Conservation (phyloP, 2,888 invertebrate genomes). For the Agrotis segetum region DNA sequence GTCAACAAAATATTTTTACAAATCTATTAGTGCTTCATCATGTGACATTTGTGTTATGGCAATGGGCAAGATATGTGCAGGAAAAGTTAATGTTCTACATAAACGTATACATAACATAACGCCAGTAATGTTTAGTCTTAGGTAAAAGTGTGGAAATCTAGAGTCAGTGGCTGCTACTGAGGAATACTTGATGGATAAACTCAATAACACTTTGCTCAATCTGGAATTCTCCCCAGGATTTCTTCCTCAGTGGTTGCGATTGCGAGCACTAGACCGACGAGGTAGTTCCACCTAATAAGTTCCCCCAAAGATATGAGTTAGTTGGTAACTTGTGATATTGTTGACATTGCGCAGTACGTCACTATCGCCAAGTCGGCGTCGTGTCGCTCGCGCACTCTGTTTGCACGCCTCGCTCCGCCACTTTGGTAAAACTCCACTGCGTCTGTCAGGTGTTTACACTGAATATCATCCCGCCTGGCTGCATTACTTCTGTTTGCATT, state of each 20-base stretch:
- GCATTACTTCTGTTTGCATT: slow-evolving; percentile 73
- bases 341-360: slow-evolving; percentile 50
- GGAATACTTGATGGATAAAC: no score
- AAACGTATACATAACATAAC: no score
- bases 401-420: slow-evolving; percentile 73
- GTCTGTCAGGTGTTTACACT: slow-evolving; percentile 84
- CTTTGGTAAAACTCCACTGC: slow-evolving; percentile 79
- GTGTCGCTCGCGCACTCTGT: slow-evolving; percentile 67
- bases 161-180: no score
- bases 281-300: background rate
- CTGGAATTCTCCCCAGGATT: no score
- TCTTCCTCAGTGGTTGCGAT: no score
- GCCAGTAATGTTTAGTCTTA: no score
- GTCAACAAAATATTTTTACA: background rate
- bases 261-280: no score
- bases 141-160: no score
- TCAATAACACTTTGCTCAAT: no score
- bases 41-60: background rate
- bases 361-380: slow-evolving; percentile 26
- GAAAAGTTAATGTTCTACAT: slow-evolving; percentile 1
- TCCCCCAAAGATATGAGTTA: slow-evolving; percentile 30
- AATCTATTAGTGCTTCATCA: background rate
- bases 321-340: slow-evolving; percentile 40
- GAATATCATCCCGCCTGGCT: slow-evolving; percentile 75
- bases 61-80: background rate